Percentiles rank a stretch among this genome's conserved stretches.
These are phyloP conservation scores for Lophotriccus pileatus DNA, from an alignment of 2,797 vertebrate genomes.

Conservation along the genomic window DNA sequence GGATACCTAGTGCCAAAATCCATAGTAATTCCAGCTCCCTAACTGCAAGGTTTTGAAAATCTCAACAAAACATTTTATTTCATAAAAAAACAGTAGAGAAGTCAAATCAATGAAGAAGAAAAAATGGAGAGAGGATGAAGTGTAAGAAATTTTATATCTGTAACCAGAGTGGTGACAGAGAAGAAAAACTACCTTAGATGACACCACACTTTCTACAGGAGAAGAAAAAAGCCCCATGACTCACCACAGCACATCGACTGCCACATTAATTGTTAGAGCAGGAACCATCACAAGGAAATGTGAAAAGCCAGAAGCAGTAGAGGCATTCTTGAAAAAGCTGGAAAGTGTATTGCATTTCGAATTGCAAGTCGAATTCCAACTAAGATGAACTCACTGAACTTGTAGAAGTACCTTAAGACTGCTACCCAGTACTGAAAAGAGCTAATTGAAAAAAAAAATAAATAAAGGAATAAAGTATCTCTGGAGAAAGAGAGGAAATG, in stretches of 20 bases:
- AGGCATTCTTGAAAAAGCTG: constrained; percentile 2
- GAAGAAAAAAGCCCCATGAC: not conserved
- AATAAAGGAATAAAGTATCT: not conserved
- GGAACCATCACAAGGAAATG: not conserved
- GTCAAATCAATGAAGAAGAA: not conserved
- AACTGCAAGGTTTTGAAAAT: not conserved
- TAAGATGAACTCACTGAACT: not conserved
- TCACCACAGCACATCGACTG: not conserved
- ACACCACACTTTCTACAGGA: not conserved
- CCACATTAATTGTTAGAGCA: not conserved
- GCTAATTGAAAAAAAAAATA: not conserved
- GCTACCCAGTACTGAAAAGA: not conserved
- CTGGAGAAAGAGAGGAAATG: not conserved
- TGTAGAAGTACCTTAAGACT: not conserved
- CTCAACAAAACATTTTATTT: not conserved
- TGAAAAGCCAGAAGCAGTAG: not conserved
- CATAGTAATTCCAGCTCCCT: not conserved
- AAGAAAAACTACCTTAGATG: not conserved
- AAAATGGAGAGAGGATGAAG: not conserved
- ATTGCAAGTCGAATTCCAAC: not conserved
- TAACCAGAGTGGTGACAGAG: not conserved
- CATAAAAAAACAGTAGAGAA: not conserved
- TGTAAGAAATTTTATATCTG: not conserved
- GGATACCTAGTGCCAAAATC: not conserved
- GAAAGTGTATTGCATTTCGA: not conserved